Evolutionary conservation across 2,888 invertebrate species (phyloP), one percentile per base, ranked within the genome.

Genomic region (Branchipolynoe longqiensis): DNA sequence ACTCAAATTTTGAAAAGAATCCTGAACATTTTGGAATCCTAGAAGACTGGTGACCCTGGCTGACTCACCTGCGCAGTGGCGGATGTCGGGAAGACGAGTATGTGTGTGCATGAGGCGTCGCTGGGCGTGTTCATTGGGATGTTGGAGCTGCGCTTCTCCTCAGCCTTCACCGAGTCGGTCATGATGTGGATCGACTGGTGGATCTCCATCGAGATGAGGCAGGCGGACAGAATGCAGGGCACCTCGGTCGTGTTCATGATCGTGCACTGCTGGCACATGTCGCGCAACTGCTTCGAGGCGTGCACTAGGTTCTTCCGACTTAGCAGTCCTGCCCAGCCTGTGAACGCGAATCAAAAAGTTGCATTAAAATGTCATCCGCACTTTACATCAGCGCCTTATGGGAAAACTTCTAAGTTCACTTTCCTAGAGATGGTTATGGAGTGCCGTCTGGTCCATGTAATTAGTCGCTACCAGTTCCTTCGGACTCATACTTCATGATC

Each of bases 51-150:
- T 18, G 8, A 48, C 18, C 48, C 48, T 12, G 8, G 8, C 8
- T 81, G 28, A 33, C 83, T 82, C 86, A 92, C 92, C 91, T 91
- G 92, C 36, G 93, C 93, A 12, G 92, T 92, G 40, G 93, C 92
- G 4, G 93, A 98, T 59, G 98, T 99, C 82, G 99, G 99, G 95
- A 99, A 99, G 90, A 99, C 99, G 90, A 99, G 96, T 90, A 99
- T 99, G 94, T 99, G 99, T 86, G 99, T 99, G 93, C 97, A 97
- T 85, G 98, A 97, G 88, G 98, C 97, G 94, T 99, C 99, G 89
- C 98, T 96, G 6, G 99, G 99, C 87, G 99, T 99, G 90, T 97
- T 97, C 91, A 99, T 95, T 3, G 92, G 92, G 84, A 91, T 91
- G 84, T 91, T 92, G 87, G 92, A 91, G 86, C 91, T 90, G 88